A percentile compares a stretch with the other conserved stretches of the same genome.
Conservation (phyloP, 2,888 invertebrate genomes). For the Athalia rosae region DNA sequence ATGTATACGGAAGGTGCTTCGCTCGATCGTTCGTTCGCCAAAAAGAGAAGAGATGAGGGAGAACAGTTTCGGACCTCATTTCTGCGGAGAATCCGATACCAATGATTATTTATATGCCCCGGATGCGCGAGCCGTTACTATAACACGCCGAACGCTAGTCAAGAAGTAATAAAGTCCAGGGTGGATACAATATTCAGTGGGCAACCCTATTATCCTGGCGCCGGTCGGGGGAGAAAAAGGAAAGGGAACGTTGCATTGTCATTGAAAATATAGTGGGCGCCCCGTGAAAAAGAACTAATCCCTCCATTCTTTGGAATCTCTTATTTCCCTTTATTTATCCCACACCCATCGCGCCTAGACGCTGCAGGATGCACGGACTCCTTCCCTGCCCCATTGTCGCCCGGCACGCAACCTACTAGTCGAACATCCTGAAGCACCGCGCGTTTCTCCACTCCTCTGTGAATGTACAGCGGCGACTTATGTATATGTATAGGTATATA, state of each 20-base stretch:
- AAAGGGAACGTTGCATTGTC: conserved; percentile 15
- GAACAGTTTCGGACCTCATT: conserved; percentile 17
- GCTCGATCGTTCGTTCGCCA: background rate
- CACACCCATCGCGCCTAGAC: background rate
- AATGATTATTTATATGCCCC: conserved; percentile 36
- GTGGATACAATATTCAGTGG: conserved; percentile 42
- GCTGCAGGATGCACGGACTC: conserved; percentile 33
- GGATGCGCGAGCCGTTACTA: background rate
- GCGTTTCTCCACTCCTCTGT: background rate
- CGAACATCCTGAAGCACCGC: background rate
- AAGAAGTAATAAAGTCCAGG: conserved; percentile 34
- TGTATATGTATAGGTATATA: too few relatives aligned
- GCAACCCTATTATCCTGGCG: conserved; percentile 38
- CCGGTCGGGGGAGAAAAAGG: background rate
- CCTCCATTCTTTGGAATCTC: conserved; percentile 40
- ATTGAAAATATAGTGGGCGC: conserved; percentile 38
- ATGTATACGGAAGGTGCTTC: background rate
- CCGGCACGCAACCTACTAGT: conserved; percentile 13
- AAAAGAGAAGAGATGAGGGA: background rate
- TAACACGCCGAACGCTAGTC: conserved; percentile 14
- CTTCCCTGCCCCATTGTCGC: conserved; percentile 26
- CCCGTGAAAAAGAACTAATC: conserved; percentile 42
- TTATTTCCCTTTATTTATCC: background rate
- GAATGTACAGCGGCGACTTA: background rate
- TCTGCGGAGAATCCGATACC: conserved; percentile 27